These are phyloP conservation scores for Drosophila recens DNA, from an alignment of 2,888 invertebrate genomes.

Conservation along the genomic window DNA sequence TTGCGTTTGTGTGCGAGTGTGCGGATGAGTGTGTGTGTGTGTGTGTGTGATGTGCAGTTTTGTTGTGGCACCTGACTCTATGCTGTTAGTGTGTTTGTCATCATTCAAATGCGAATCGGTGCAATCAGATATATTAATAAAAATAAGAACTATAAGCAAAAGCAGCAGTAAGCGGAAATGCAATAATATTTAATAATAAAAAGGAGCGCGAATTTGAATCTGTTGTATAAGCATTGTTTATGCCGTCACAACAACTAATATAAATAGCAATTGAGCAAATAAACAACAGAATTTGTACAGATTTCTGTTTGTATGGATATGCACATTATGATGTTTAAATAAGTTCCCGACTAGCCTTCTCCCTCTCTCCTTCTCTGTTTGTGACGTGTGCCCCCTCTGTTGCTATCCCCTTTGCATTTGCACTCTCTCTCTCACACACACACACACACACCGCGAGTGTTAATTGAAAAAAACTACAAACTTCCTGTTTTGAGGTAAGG, in stretches of 20 bases:
- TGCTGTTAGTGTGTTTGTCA: constrained; percentile 42
- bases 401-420: constrained; percentile 1
- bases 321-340: constrained; percentile 42
- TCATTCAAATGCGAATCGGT: constrained; percentile 19
- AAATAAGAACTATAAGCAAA: constrained; percentile 17
- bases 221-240: constrained; percentile 70
- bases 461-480: constrained; percentile 74
- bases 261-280: constrained; percentile 54
- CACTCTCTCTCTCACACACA: background rate
- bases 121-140: constrained; percentile 19
- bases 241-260: constrained; percentile 56
- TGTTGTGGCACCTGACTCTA: constrained; percentile 28
- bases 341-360: constrained; percentile 31
- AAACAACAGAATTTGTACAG: constrained; percentile 24
- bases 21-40: background rate
- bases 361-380: background rate
- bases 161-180: constrained; percentile 11
- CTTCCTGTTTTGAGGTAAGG: constrained; percentile 64
- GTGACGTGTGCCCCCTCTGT: background rate
- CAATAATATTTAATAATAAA: constrained; percentile 65
- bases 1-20: constrained; percentile 6
- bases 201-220: constrained; percentile 32
- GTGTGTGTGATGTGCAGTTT: constrained; percentile 25
- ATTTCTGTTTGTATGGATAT: constrained; percentile 7
- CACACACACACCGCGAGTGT: constrained; percentile 37